A percentile compares a stretch with the other conserved stretches of the same genome.
phyloP scores from a whole-genome alignment of 1,140 invertebrate species.

The Vanessa tameamea region DNA sequence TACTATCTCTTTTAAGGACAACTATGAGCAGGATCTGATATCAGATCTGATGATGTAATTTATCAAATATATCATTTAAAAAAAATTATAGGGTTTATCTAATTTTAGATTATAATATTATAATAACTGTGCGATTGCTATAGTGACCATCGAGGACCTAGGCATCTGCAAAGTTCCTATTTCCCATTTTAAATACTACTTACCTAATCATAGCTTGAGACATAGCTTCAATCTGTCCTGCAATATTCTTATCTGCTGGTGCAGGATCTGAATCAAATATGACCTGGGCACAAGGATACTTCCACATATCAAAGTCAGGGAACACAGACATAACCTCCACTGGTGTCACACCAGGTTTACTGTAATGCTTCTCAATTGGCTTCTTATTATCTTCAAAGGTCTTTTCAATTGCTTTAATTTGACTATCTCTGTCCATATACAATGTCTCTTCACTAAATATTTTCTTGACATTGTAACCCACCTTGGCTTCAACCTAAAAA shows the following conservation, averaged over 20 bases:
- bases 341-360: slow-evolving; percentile 95
- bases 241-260: slow-evolving; percentile 89
- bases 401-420: slow-evolving; percentile 98
- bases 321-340: slow-evolving; percentile 93
- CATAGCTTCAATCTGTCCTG: slow-evolving; percentile 97
- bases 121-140: no score
- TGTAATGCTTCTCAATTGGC: slow-evolving; percentile 95
- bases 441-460: slow-evolving; percentile 96
- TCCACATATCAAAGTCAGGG: slow-evolving; percentile 98
- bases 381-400: slow-evolving; percentile 97
- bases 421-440: slow-evolving; percentile 98
- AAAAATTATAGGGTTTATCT: no score
- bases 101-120: no score
- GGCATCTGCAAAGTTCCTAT: not conserved
- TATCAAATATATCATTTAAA: no score
- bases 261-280: slow-evolving; percentile 99
- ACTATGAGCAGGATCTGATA: no score
- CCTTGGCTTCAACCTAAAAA: slow-evolving; percentile 93
- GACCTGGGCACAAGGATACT: slow-evolving; percentile 98
- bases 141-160: no score
- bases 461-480: slow-evolving; percentile 98
- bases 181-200: slow-evolving; percentile 27
- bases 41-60: no score
- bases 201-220: slow-evolving; percentile 98
- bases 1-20: no score